Evolutionary conservation across 2,113 vertebrate genomes (phyloP), one percentile per base, ranked within the genome.

Genomic region (Bostrychus sinensis): DNA sequence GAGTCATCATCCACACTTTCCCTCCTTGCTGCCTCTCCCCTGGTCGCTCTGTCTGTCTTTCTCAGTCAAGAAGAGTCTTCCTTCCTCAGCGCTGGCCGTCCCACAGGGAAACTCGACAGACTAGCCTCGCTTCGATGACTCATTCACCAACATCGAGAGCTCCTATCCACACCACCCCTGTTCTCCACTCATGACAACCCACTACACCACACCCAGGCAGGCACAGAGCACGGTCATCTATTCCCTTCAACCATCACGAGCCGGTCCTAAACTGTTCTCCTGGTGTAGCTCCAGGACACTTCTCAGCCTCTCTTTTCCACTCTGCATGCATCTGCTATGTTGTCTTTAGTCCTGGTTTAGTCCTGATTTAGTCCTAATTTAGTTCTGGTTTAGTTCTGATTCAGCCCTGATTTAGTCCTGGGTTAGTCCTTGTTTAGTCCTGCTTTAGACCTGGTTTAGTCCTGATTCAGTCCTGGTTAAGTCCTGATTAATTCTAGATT

Each of bases 1-100:
- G 92, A 93, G 91, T 95, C 94, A 93, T 94, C 78, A 45, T 84
- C 84, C 83, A 80, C 83, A 83, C 86, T 85, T 84, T 89, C 82
- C 82, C 80, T 85, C 59, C 45, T 22, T 48, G 22, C 81, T 59
- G 72, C 66, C 66, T 78, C 63, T 71, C 59, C 63, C 66, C 69
- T 58, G 30, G 43, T 77, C 72, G 66, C 36, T 70, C 62, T 42
- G 5, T 64, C 63, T 38, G 26, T 50, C 45, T 69, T 7, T 42
- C 30, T 46, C 6, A 45, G 53, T 66, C 23, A 71, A 72, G 81
- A 79, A 63, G 80, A 80, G 57, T 81, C 81, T 72, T 83, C 71
- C 69, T 63, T 78, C 69, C 54, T 72, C 67, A 26, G 48, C 56
- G 17, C 62, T 5, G 16, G 75, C 72, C 54, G 28, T 86, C 80